phyloP scores from a whole-genome alignment of 2,888 invertebrate genomes.

The Metellina segmentata region DNA sequence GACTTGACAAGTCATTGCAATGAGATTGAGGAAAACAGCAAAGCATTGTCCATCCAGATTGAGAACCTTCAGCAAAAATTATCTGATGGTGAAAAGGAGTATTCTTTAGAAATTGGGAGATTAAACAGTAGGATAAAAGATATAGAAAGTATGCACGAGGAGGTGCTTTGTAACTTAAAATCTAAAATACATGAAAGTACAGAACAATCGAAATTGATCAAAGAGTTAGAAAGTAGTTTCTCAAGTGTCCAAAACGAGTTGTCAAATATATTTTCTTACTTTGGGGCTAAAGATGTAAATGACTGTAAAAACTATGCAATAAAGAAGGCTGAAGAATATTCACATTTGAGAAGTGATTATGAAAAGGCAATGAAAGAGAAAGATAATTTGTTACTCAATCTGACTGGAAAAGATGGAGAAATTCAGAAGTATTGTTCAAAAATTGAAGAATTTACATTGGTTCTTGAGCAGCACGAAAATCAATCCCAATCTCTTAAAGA shows the following conservation, averaged over 20 bases:
- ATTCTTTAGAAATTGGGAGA: constrained; percentile 7
- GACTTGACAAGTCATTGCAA: constrained; percentile 83
- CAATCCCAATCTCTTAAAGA: background rate
- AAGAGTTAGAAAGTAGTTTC: background rate
- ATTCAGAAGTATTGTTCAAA: constrained; percentile 12
- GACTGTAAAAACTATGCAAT: constrained; percentile 37
- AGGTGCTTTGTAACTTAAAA: background rate
- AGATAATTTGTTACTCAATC: constrained; percentile 79
- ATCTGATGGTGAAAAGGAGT: background rate
- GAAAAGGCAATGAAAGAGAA: constrained; percentile 83
- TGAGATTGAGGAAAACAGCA: constrained; percentile 81
- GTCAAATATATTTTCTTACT: background rate
- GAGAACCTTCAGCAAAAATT: constrained; percentile 58
- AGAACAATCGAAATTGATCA: constrained; percentile 22
- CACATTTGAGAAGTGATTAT: constrained; percentile 77
- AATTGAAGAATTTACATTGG: constrained; percentile 12
- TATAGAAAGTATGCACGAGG: background rate
- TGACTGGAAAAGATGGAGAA: constrained; percentile 33
- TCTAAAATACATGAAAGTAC: constrained; percentile 38
- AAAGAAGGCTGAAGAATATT: constrained; percentile 37
- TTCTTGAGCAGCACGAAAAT: constrained; percentile 30
- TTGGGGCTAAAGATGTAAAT: constrained; percentile 26
- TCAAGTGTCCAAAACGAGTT: background rate
- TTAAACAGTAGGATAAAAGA: constrained; percentile 3
- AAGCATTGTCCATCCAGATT: constrained; percentile 82